Evolutionary conservation across 2,888 invertebrate genomes (phyloP).

Genomic region (Litoditis marina): DNA sequence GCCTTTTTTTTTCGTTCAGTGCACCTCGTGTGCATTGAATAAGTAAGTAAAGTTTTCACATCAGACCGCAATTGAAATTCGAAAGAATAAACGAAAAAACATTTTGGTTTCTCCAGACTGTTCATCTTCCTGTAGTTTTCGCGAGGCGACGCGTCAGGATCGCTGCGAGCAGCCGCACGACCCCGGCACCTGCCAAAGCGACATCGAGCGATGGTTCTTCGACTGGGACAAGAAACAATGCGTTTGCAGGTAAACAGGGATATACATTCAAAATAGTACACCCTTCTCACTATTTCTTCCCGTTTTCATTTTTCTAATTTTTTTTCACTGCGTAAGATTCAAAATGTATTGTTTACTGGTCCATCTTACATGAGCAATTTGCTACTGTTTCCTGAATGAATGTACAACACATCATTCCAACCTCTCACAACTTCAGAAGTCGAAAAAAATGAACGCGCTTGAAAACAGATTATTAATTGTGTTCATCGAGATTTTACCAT

Average conservation of each 20-base stretch:
- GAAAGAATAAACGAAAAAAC: too few relatives aligned
- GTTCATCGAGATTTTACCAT: too few relatives aligned
- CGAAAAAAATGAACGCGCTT: too few relatives aligned
- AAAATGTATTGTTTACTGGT: too few relatives aligned
- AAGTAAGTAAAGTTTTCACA: too few relatives aligned
- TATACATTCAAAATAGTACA: not conserved
- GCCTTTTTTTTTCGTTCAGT: too few relatives aligned
- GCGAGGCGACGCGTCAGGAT: constrained; percentile 29
- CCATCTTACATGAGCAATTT: constrained; percentile 5
- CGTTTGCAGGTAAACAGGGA: constrained; percentile 33
- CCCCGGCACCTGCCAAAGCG: constrained; percentile 43
- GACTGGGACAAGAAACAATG: constrained; percentile 44
- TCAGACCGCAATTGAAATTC: too few relatives aligned
- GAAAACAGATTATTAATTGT: too few relatives aligned
- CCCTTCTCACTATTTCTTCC: not conserved
- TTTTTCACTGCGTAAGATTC: not conserved
- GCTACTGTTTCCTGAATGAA: too few relatives aligned
- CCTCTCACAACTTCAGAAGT: too few relatives aligned
- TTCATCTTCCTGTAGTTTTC: constrained; percentile 35
- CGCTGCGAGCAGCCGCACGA: constrained; percentile 50
- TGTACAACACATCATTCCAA: too few relatives aligned
- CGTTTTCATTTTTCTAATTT: not conserved
- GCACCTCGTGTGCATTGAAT: too few relatives aligned
- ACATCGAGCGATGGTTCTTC: constrained; percentile 51
- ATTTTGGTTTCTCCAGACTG: constrained; percentile 39